Percentiles rank a stretch among this genome's conserved stretches.
phyloP scores from a whole-genome alignment of 30 jellyfish, hydroid and myxozoan genomes.

The Cassiopea xamachana region DNA sequence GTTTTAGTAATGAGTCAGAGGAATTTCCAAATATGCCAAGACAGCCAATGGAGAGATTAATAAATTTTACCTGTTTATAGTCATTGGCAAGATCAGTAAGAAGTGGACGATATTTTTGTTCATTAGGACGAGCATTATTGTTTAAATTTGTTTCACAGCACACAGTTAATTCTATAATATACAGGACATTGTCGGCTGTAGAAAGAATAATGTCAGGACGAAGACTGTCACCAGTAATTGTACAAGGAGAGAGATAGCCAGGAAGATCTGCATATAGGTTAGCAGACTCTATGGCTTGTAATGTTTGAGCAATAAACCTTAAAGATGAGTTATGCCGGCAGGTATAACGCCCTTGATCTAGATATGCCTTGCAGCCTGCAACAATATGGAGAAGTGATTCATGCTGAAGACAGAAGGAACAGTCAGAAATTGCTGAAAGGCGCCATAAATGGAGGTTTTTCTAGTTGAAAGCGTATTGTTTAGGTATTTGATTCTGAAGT shows the following conservation, averaged over 20 bases:
- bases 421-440: neutral
- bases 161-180: constrained; percentile 7
- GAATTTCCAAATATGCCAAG: constrained; percentile 7
- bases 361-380: neutral
- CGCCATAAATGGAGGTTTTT: neutral
- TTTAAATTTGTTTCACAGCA: neutral
- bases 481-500: neutral
- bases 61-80: neutral
- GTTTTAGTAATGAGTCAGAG: neutral
- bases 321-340: neutral
- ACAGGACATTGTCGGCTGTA: neutral
- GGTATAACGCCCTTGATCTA: neutral
- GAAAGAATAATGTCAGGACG: constrained; percentile 1
- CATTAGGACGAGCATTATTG: neutral
- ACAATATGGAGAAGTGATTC: neutral
- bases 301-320: neutral
- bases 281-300: neutral
- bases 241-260: constrained; percentile 1
- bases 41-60: constrained; percentile 4
- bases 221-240: neutral
- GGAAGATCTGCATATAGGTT: neutral
- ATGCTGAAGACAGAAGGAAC: neutral
- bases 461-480: neutral
- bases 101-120: neutral
- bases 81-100: neutral